A percentile compares a stretch with the other conserved stretches of the same genome.
phyloP scores from a whole-genome alignment of 2,797 vertebrate species.

The Eulemur coronatus region DNA sequence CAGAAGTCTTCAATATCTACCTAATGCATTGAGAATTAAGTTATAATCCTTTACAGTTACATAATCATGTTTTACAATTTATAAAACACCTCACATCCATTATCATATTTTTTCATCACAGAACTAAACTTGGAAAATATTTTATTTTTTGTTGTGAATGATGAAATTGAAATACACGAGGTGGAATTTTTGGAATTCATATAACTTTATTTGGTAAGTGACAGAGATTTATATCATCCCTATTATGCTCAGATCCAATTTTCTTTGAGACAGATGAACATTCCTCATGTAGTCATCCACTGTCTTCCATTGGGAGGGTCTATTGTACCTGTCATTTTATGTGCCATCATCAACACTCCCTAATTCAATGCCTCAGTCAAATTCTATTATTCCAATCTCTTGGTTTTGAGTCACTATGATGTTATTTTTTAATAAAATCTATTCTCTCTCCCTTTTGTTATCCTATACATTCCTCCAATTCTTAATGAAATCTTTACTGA shows the following conservation, averaged over 20 bases:
- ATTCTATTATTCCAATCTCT: not conserved
- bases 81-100: not conserved
- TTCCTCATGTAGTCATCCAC: not conserved
- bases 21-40: conserved; percentile 4
- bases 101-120: not conserved
- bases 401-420: not conserved
- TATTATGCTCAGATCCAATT: not conserved
- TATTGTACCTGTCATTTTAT: not conserved
- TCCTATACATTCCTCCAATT: not conserved
- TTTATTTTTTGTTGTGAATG: conserved; percentile 5
- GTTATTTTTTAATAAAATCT: not conserved
- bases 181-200: not conserved
- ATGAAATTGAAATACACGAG: not conserved
- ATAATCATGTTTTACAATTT: conserved; percentile 32
- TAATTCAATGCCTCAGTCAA: not conserved
- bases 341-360: not conserved
- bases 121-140: not conserved
- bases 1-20: not conserved
- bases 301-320: not conserved
- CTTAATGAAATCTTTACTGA: not conserved
- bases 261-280: not conserved
- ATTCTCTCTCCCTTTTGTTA: not conserved
- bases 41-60: not conserved
- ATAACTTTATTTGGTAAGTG: not conserved
- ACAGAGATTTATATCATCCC: not conserved